These are phyloP conservation scores for Drosophila pegasa DNA, from an alignment of 2,888 invertebrate genomes.

Conservation along the genomic window DNA sequence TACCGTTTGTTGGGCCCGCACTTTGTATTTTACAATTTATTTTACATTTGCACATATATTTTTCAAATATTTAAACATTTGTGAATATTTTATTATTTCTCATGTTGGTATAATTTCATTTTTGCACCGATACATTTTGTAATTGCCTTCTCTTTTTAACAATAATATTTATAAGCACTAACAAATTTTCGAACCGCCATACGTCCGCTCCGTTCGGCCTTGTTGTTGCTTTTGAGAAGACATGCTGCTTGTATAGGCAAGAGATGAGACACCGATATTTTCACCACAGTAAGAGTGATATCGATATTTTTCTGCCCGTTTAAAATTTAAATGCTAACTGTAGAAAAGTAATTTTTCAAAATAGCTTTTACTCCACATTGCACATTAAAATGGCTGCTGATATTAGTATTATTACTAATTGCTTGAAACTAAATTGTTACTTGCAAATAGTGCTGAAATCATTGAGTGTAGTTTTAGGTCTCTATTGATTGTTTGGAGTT, in stretches of 20 bases:
- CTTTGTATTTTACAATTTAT: slow-evolving; percentile 27
- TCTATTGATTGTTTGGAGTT: not conserved
- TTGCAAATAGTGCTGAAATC: too few species aligned
- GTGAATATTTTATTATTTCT: slow-evolving; percentile 10
- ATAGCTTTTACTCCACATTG: too few species aligned
- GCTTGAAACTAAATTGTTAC: too few species aligned
- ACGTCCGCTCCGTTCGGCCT: slow-evolving; percentile 50
- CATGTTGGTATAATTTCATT: slow-evolving; percentile 14
- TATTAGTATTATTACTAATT: not conserved
- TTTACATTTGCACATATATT: slow-evolving; percentile 24
- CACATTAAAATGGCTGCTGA: not conserved
- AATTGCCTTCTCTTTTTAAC: slow-evolving; percentile 20
- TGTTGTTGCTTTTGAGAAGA: slow-evolving; percentile 53
- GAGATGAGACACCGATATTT: slow-evolving; percentile 2
- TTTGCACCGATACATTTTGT: slow-evolving; percentile 32
- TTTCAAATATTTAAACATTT: slow-evolving; percentile 16
- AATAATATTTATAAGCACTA: slow-evolving; percentile 40
- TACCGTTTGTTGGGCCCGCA: slow-evolving; percentile 38
- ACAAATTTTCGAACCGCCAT: slow-evolving; percentile 38
- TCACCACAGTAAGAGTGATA: not conserved
- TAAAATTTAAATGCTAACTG: not conserved
- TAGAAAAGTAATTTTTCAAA: too few species aligned
- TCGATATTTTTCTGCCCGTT: not conserved
- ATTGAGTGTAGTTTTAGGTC: too few species aligned
- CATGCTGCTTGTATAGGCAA: slow-evolving; percentile 13